Evolutionary conservation across 2,113 vertebrate species (phyloP).

Genomic region (Indicator maculatus): DNA sequence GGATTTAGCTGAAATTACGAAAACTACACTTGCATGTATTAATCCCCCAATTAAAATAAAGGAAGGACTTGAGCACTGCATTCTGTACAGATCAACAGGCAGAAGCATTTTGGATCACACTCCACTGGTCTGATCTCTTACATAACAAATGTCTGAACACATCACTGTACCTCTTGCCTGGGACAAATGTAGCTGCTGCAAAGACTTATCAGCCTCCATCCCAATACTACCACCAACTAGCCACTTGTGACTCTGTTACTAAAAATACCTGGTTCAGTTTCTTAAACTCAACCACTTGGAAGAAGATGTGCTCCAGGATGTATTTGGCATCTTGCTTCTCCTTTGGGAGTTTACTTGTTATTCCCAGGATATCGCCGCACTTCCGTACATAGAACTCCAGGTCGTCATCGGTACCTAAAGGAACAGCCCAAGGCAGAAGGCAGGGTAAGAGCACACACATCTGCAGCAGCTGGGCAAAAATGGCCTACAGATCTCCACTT

Average conservation of each 20-base stretch:
- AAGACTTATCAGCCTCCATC: neutral
- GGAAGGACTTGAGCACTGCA: neutral
- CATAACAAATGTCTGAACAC: neutral
- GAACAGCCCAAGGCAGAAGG: neutral
- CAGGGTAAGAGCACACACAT: neutral
- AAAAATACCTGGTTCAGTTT: constrained; percentile 91
- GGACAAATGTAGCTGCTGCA: neutral
- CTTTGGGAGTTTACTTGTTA: constrained; percentile 87
- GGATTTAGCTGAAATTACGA: neutral
- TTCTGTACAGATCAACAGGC: neutral
- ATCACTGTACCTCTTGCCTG: neutral
- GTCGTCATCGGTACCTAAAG: constrained; percentile 91
- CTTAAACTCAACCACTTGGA: constrained; percentile 97
- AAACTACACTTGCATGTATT: neutral
- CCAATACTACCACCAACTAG: neutral
- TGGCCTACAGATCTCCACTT: neutral
- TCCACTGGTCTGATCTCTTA: neutral
- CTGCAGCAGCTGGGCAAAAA: neutral
- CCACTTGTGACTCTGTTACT: neutral
- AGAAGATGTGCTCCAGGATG: constrained; percentile 94
- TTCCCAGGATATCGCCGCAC: constrained; percentile 93
- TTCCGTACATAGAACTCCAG: constrained; percentile 94
- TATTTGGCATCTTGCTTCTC: constrained; percentile 91
- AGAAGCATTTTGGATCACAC: neutral
- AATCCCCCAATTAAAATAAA: constrained; percentile 12